Evolutionary conservation across 23 tunicate genomes (phyloP), one percentile per base, ranked within the genome.

Genomic region (Ciona savignyi): DNA sequence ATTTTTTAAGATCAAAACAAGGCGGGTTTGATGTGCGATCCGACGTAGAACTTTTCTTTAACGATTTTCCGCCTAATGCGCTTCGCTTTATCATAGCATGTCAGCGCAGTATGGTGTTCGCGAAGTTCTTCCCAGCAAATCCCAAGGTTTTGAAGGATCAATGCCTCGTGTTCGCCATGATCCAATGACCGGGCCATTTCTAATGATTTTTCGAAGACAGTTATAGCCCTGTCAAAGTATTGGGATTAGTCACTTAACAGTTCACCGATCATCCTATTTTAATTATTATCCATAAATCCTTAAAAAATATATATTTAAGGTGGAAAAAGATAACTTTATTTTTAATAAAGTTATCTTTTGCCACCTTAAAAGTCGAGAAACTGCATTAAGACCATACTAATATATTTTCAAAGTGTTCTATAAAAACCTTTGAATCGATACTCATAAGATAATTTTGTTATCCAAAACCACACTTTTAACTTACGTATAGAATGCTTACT

Each of bases 121-220:
- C 71, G 86, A 28, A 87, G 64, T 29, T 82, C 63, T 67, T 87
- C 95, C 95, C 95, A 87, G 49, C 95, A 87, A 31, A 78, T 83
- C 51, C 86, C 95, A 62, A 87, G 56, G 67, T 87, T 87, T 68
- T 87, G 86, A 2, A 75, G 63, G 33, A 87, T 71, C 51, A 81
- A 86, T 27, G 95, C 82, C 4, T 67, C 33, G 28, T 30, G 21
- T 30, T 60, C 49, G 27, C 49, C 51, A 24, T 34, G 29, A 9
- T 34, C 63, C 3, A 87, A 63, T 9, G 48, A 26, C 63, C 77
- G 65, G 4, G 95, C 95, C 60, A 76, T 64, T 25, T 75, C 82
- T 31, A 81, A 60, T 11, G 95, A 82, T 81, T 77, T 81, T 70
- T 87, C 95, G 60, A 81, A 81, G 20, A 87, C 95, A 20, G 77